Evolutionary conservation across 2,797 vertebrate genomes (phyloP), one percentile per base, ranked within the genome.

Genomic region (Gouania willdenowi): DNA sequence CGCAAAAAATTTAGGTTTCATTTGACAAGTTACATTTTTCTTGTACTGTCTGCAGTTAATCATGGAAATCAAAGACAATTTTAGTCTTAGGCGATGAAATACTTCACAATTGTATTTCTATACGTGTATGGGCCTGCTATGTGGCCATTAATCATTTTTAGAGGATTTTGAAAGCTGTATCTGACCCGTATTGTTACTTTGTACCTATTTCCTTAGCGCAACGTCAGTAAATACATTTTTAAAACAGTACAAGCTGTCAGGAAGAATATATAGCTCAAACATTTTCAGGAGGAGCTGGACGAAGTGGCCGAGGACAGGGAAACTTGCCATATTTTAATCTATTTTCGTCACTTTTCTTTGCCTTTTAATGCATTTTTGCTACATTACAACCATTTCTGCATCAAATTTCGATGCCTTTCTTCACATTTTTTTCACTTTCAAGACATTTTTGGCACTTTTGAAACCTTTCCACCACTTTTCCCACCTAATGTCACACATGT

Each of bases 61-160:
- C 65, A 60, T 66, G 45, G 40, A 76, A 58, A 65, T 68, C 54
- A 55, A 30, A 64, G 52, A 77, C 42, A 46, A 45, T 71, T 37
- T 61, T 49, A 43, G 26, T 57, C 19, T 1, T 20, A 36, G 5
- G 66, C 75, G 77, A 83, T 75, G 65, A 78, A 85, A 81, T 1
- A 40, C 65, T 11, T 18, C 53, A 66, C 72, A 66, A 71, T 75
- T 70, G 70, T 32, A 49, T 47, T 52, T 46, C 32, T 6, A 56
- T 68, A 57, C 14, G 30, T 78, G 65, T 29, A n/a, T n/a, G n/a
- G n/a, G n/a, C n/a, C 42, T 3, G 41, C 30, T 36, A 20, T 9
- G 10, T 11, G 40, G 32, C 59, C 54, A 76, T 83, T 77, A 75
- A 84, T 84, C 74, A 76, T 50, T 66, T 48, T 64, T 51, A 44